These are phyloP conservation scores for Mechanitis messenoides DNA, from an alignment of 2,888 invertebrate species.

Conservation along the genomic window DNA sequence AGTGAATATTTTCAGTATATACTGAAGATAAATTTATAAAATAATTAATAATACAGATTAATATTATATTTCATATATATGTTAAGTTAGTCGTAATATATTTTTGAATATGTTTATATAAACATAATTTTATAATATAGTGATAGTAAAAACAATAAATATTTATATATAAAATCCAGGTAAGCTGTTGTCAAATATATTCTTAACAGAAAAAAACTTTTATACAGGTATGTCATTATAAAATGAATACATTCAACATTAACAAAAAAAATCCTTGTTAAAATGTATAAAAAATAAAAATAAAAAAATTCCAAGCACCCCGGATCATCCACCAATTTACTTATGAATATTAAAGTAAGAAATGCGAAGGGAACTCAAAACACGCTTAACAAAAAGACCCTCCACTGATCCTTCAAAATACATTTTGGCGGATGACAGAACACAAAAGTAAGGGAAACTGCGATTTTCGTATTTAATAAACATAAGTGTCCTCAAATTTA, in stretches of 20 bases:
- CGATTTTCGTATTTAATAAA: slow-evolving; percentile 69
- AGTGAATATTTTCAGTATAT: no score
- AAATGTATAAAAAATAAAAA: neutral
- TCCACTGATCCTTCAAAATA: slow-evolving; percentile 58
- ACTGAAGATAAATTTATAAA: no score
- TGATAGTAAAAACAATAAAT: no score
- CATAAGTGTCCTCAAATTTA: slow-evolving; percentile 50
- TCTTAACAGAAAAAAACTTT: no score
- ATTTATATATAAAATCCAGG: no score
- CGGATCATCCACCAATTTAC: slow-evolving; percentile 64
- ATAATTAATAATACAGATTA: no score
- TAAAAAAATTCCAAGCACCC: neutral
- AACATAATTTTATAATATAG: no score
- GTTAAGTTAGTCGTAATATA: no score
- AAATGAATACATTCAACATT: slow-evolving; percentile 3
- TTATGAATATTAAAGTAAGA: slow-evolving; percentile 71
- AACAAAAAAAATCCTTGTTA: neutral
- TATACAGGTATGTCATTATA: neutral
- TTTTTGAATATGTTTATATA: no score
- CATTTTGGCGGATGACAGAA: slow-evolving; percentile 71
- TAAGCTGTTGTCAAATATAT: no score
- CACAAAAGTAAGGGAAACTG: slow-evolving; percentile 55
- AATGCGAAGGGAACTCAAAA: slow-evolving; percentile 43
- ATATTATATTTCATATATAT: no score
- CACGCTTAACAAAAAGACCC: slow-evolving; percentile 60